Percentiles rank a stretch among this genome's conserved stretches.
Evolutionary conservation across 2,888 invertebrate genomes (phyloP).

Genomic region (Aleiodes leptofemur): DNA sequence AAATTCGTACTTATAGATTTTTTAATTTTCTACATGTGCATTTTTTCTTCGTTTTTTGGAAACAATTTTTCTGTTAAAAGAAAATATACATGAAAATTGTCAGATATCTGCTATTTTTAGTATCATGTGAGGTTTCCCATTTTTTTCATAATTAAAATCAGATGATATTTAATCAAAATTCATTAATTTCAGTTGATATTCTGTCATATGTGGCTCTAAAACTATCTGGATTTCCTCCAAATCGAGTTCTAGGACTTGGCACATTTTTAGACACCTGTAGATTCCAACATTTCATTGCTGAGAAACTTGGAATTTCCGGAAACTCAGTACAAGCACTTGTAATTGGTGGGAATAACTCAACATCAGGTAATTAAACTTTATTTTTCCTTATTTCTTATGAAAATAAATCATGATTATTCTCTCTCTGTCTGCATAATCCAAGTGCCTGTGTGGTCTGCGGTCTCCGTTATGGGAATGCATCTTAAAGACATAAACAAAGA

Average conservation of each 20-base stretch:
- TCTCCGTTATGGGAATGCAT: slow-evolving; percentile 78
- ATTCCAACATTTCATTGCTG: slow-evolving; percentile 77
- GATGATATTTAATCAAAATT: too few species aligned
- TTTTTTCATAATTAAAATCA: neutral
- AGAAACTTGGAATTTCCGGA: slow-evolving; percentile 76
- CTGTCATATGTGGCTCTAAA: slow-evolving; percentile 79
- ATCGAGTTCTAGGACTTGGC: slow-evolving; percentile 78
- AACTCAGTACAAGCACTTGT: slow-evolving; percentile 78
- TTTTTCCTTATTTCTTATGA: neutral
- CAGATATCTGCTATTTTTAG: too few species aligned
- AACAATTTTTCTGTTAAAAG: too few species aligned
- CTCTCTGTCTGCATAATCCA: slow-evolving; percentile 3
- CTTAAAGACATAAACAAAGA: slow-evolving; percentile 76
- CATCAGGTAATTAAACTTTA: slow-evolving; percentile 68
- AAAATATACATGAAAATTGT: too few species aligned
- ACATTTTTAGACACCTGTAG: slow-evolving; percentile 79
- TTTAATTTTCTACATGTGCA: too few species aligned
- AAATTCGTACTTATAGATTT: too few species aligned
- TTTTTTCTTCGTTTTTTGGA: too few species aligned
- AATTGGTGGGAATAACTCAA: slow-evolving; percentile 78
- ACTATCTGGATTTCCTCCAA: slow-evolving; percentile 77
- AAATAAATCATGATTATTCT: slow-evolving; percentile 25
- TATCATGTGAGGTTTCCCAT: neutral
- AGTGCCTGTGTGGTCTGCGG: slow-evolving; percentile 79
- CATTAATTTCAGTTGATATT: slow-evolving; percentile 76